Percentiles rank a stretch among this genome's conserved stretches.
phyloP scores from a whole-genome alignment of 2,888 invertebrate genomes.

The Amphipoea lucens region DNA sequence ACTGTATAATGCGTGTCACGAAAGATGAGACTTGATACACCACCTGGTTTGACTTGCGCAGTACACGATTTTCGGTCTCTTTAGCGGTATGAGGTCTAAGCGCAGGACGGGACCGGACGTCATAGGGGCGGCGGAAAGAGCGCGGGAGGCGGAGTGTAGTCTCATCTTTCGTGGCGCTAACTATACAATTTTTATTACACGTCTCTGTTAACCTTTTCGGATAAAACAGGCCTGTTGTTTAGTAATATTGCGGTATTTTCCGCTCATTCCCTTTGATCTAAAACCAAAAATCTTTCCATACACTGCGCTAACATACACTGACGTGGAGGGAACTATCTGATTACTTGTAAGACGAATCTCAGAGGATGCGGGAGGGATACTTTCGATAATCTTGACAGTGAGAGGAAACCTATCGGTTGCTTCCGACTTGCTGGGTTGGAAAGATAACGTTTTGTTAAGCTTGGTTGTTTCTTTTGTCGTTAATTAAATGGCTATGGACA shows the following conservation, averaged over 20 bases:
- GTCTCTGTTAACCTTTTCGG: background rate
- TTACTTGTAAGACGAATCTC: slow-evolving; percentile 29
- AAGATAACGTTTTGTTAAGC: slow-evolving; percentile 50
- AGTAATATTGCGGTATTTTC: too few relatives aligned
- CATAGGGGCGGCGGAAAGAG: too few relatives aligned
- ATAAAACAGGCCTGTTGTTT: background rate
- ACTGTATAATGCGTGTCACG: too few relatives aligned
- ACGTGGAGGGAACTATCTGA: background rate
- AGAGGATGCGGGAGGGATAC: slow-evolving; percentile 14
- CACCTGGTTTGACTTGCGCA: too few relatives aligned
- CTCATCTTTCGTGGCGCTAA: too few relatives aligned
- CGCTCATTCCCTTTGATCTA: background rate
- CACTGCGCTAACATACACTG: slow-evolving; percentile 21
- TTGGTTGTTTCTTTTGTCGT: slow-evolving; percentile 31
- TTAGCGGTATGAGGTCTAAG: too few relatives aligned
- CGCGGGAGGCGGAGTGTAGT: too few relatives aligned
- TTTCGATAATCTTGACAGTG: slow-evolving; percentile 30
- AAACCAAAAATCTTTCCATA: slow-evolving; percentile 30
- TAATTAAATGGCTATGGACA: slow-evolving; percentile 7
- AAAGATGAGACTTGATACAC: too few relatives aligned
- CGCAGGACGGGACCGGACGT: too few relatives aligned
- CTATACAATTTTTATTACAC: too few relatives aligned
- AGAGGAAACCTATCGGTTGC: background rate
- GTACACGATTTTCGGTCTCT: too few relatives aligned
- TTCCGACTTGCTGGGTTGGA: slow-evolving; percentile 28